Evolutionary conservation across 2,888 invertebrate genomes (phyloP), one percentile per base, ranked within the genome.

Genomic region (Aradus depressus): DNA sequence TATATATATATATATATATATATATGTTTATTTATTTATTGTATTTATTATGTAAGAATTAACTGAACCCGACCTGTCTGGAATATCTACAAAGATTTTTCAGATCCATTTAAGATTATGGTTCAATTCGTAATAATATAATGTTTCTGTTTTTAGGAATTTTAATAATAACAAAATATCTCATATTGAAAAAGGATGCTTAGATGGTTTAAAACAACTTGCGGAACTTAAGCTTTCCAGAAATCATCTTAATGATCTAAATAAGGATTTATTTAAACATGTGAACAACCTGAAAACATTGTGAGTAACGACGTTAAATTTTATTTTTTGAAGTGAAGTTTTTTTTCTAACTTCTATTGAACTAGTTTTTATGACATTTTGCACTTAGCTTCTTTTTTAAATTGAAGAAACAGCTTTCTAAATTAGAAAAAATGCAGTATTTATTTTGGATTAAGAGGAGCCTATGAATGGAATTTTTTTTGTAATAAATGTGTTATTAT

Each of bases 161-260:
- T 49, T 61, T 26, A 60, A 79, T 64, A 75, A 73, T 62, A 93
- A 92, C 70, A 76, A 76, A 58, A 80, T 93, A 54, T 73, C 72
- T 59, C 68, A 70, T 39, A 75, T 93, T 54, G 77, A 81, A 63
- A 77, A 79, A 60, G 79, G 78, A 53, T 78, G 81, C 52, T 78
- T 91, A 63, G 77, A 79, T 61, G 80, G 81, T 64, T 70, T 92
- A 49, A 76, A 77, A 1, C 74, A 75, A 51, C 71, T 93, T 58
- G 75, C 77, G 60, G 79, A 81, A 59, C 70, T 92, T 55, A 84
- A 84, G 65, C 66, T 92, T 56, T 88, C 83, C 64, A 82, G 81
- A 66, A 92, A 92, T 75, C 78, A 75, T 59, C 71, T 86, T 54
- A 69, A 69, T 54, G 71, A 70, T 44, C 68, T 92, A 45, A 79